Conservation (phyloP, 2,888 invertebrate species). For the Acleris laterana region DNA sequence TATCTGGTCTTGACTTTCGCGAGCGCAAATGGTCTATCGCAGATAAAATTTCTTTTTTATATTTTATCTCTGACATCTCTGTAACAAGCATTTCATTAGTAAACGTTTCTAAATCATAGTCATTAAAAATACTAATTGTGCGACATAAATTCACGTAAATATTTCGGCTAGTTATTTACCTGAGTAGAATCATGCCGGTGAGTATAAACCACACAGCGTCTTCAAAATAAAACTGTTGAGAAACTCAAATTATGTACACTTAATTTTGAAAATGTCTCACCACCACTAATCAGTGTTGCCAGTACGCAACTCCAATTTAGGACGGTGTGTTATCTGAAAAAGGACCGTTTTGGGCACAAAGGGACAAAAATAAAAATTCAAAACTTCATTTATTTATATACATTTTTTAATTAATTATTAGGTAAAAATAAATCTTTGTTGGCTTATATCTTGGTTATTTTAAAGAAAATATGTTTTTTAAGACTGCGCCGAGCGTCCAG, state of each 20-base stretch:
- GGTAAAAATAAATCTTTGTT: too few relatives aligned
- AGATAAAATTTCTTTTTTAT: constrained; percentile 91
- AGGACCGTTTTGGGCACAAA: too few relatives aligned
- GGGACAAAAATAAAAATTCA: too few relatives aligned
- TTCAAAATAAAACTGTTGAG: constrained; percentile 2
- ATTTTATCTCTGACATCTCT: constrained; percentile 86
- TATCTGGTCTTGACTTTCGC: constrained; percentile 93
- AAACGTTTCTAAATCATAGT: constrained; percentile 12
- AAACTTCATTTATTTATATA: too few relatives aligned
- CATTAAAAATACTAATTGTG: not conserved
- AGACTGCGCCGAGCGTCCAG: too few relatives aligned
- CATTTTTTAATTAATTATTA: too few relatives aligned
- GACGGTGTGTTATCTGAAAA: too few relatives aligned
- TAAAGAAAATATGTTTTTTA: too few relatives aligned
- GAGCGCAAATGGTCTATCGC: constrained; percentile 93
- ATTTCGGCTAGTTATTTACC: constrained; percentile 51
- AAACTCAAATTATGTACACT: not conserved
- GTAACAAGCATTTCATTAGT: constrained; percentile 49
- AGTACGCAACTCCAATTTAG: too few relatives aligned
- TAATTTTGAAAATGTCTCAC: not conserved
- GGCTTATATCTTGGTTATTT: too few relatives aligned
- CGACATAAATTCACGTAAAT: constrained; percentile 9
- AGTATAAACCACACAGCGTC: constrained; percentile 52
- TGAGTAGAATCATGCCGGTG: constrained; percentile 76
- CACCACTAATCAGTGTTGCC: too few relatives aligned